Evolutionary conservation across 2,113 vertebrate species (phyloP), one percentile per base, ranked within the genome.

Genomic region (Ictalurus furcatus): DNA sequence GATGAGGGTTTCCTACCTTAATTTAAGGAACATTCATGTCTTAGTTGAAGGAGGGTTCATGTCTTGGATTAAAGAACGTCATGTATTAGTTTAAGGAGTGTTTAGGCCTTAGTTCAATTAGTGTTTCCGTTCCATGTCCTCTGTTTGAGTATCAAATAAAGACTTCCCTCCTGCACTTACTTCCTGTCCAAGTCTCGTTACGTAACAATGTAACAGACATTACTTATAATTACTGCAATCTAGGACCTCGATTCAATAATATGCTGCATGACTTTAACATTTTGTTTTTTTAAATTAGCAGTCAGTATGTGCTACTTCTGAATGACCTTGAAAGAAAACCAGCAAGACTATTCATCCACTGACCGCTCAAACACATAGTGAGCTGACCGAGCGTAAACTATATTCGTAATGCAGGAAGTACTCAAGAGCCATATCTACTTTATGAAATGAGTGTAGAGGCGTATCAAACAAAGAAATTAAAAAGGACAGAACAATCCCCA

Each of bases 401-500:
- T 30, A 25, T 85, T 73, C 17, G 23, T 82, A 19, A 54, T 56
- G 9, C 84, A 86, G 21, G 86, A 87, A 67, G 28, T 87, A 67
- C 54, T 48, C 37, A 52, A 34, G 34, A 59, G n/a, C 65, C 40
- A 37, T 25, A 79, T 80, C 61, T 63, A 59, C 28, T 44, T 81
- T 81, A 30, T 73, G 2, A 63, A 69, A 37, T 19, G 21, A 87
- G 58, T 84, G 61, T 5, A 56, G 76, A 85, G 21, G 44, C 69
- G 63, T 67, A 28, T 86, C 14, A 67, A 88, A 89, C 84, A 61
- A 90, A 87, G 52, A 89, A 86, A 87, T 92, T 89, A 78, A 90
- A 85, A 88, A 88, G 86, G 82, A 90, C 63, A 87, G 89, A 85
- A 76, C 91, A 92, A 91, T 89, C 84, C 86, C 56, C 17, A 34